A percentile compares a stretch with the other conserved stretches of the same genome.
Evolutionary conservation across 2,113 vertebrate genomes (phyloP).

Genomic region (Heteronetta atricapilla): DNA sequence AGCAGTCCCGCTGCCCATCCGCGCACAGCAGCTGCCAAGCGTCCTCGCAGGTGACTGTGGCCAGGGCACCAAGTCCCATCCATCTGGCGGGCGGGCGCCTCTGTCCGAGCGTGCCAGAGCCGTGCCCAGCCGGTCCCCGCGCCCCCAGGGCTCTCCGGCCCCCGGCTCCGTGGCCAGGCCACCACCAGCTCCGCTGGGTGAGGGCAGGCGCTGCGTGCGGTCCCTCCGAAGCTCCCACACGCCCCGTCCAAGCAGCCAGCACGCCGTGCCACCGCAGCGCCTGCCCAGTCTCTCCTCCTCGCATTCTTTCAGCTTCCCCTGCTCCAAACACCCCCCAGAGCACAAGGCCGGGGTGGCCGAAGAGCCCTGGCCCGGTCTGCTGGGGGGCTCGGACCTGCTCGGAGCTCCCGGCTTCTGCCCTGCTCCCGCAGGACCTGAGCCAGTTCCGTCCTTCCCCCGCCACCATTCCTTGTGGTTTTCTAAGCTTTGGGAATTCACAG

Average conservation of each 20-base stretch:
- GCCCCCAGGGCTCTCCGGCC: not conserved
- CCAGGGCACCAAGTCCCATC: not conserved
- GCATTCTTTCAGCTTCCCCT: not conserved
- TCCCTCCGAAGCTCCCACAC: not conserved
- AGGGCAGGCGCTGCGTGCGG: accelerated
- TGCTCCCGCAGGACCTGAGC: not conserved
- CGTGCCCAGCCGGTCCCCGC: not conserved
- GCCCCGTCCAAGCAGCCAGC: not conserved
- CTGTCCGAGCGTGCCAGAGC: too few species aligned
- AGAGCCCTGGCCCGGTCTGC: too few species aligned
- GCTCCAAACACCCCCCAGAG: not conserved
- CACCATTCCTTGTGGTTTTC: not conserved
- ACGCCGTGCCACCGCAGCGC: accelerated
- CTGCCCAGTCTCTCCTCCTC: too few species aligned
- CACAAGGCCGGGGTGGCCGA: accelerated
- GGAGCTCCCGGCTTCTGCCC: not conserved
- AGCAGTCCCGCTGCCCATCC: not conserved
- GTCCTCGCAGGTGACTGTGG: not conserved
- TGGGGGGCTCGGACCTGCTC: too few species aligned
- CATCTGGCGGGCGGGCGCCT: accelerated
- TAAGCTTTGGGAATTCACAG: not conserved
- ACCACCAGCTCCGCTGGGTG: not conserved
- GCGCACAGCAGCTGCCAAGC: not conserved
- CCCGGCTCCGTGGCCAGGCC: too few species aligned
- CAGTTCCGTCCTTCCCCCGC: not conserved